phyloP scores from a whole-genome alignment of 2,888 invertebrate genomes.

The Odiellus spinosus region DNA sequence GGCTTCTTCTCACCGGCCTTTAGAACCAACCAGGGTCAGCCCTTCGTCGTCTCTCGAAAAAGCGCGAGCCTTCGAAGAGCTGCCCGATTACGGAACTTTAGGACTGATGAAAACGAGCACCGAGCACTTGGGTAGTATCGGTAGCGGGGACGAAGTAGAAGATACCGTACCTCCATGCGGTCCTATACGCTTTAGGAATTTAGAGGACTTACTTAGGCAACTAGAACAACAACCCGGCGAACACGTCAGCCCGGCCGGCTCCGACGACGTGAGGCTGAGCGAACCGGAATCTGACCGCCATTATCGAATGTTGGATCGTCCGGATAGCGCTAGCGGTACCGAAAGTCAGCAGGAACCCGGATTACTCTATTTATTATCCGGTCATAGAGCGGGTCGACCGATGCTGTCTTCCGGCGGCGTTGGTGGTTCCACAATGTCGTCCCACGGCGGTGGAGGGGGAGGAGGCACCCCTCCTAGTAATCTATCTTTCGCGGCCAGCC shows the following conservation, averaged over 20 bases:
- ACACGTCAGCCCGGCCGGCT: constrained; percentile 64
- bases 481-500: background rate
- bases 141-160: constrained; percentile 41
- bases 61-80: constrained; percentile 38
- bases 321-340: background rate
- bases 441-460: background rate
- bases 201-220: constrained; percentile 68
- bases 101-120: constrained; percentile 15
- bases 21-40: constrained; percentile 33
- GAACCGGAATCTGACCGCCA: constrained; percentile 78
- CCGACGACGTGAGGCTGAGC: constrained; percentile 69
- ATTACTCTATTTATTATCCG: background rate
- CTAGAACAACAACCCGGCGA: constrained; percentile 20
- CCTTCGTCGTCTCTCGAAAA: constrained; percentile 28
- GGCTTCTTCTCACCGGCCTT: constrained; percentile 30
- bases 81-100: constrained; percentile 33
- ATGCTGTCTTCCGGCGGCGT: too few relatives aligned
- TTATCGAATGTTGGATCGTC: constrained; percentile 26
- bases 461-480: constrained; percentile 2
- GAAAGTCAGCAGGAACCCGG: background rate
- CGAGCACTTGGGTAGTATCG: constrained; percentile 16
- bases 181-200: constrained; percentile 69
- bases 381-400: too few relatives aligned
- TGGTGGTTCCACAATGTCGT: too few relatives aligned
- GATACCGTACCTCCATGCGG: constrained; percentile 55